Percentiles rank a stretch among this genome's conserved stretches.
Evolutionary conservation across 2,888 invertebrate species (phyloP).

Genomic region (Tubulanus polymorphus): DNA sequence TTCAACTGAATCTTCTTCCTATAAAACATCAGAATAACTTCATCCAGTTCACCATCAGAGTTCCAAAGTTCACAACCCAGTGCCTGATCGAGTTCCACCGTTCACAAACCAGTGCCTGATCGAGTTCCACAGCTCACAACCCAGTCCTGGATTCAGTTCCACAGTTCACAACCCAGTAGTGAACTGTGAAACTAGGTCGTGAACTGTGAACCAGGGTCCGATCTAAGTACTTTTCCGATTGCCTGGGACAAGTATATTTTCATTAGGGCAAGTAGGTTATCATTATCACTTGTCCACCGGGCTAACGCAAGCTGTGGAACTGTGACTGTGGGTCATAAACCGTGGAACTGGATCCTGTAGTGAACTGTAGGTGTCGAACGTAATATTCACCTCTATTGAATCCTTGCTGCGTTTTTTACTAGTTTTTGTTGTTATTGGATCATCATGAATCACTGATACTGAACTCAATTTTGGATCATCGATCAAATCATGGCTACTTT

Average conservation of each 20-base stretch:
- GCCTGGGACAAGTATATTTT: too few relatives aligned
- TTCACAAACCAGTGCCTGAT: background rate
- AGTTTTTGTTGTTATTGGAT: too few relatives aligned
- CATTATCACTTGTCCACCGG: background rate
- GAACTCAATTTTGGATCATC: slow-evolving; percentile 87
- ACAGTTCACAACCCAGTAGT: background rate
- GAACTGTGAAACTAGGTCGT: too few relatives aligned
- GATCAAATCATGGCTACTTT: slow-evolving; percentile 89
- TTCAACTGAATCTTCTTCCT: slow-evolving; percentile 21
- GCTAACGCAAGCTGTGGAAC: too few relatives aligned
- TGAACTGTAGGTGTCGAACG: slow-evolving; percentile 11
- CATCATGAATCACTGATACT: slow-evolving; percentile 51
- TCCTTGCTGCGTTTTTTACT: too few relatives aligned
- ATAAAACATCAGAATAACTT: background rate
- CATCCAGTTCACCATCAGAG: too few relatives aligned
- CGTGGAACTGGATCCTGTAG: too few relatives aligned
- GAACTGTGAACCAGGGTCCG: background rate
- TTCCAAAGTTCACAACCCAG: too few relatives aligned
- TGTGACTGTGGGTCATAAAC: too few relatives aligned
- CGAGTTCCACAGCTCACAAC: background rate
- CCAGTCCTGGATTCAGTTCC: background rate
- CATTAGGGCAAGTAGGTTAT: too few relatives aligned
- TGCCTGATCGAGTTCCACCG: too few relatives aligned
- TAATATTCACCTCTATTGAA: slow-evolving; percentile 3
- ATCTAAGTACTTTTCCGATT: too few relatives aligned